Evolutionary conservation across 2,113 vertebrate species (phyloP).

Genomic region (Parotia lawesii): DNA sequence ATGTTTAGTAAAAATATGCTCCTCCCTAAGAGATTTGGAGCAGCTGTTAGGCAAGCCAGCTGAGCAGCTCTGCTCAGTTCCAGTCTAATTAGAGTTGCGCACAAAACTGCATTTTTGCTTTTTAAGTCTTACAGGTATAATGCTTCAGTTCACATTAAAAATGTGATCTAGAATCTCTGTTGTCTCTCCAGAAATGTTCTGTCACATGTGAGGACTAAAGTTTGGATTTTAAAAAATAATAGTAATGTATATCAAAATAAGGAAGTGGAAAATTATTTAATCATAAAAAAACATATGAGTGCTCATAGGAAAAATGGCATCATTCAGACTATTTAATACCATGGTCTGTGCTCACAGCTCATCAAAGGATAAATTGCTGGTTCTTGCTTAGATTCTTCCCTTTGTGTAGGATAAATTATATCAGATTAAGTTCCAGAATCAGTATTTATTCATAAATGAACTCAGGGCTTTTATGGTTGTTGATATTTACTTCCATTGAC

Average conservation of each 20-base stretch:
- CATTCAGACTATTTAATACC: neutral
- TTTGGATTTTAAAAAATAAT: neutral
- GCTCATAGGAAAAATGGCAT: neutral
- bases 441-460: neutral
- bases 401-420: neutral
- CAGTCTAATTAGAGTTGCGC: slow-evolving; percentile 37
- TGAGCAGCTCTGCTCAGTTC: slow-evolving; percentile 40
- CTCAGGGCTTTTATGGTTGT: neutral
- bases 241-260: neutral
- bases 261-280: neutral
- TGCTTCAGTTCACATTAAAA: neutral
- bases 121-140: neutral
- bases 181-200: neutral
- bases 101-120: slow-evolving; percentile 33
- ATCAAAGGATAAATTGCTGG: neutral
- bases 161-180: neutral
- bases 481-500: neutral
- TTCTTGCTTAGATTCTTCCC: neutral
- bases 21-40: slow-evolving; percentile 15
- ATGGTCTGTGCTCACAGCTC: neutral
- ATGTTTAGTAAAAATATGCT: slow-evolving; percentile 28
- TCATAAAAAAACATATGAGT: neutral
- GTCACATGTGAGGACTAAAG: neutral
- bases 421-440: neutral
- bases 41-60: slow-evolving; percentile 36